Conservation (phyloP, 2,888 invertebrate species). For the Drosophila mimica region DNA sequence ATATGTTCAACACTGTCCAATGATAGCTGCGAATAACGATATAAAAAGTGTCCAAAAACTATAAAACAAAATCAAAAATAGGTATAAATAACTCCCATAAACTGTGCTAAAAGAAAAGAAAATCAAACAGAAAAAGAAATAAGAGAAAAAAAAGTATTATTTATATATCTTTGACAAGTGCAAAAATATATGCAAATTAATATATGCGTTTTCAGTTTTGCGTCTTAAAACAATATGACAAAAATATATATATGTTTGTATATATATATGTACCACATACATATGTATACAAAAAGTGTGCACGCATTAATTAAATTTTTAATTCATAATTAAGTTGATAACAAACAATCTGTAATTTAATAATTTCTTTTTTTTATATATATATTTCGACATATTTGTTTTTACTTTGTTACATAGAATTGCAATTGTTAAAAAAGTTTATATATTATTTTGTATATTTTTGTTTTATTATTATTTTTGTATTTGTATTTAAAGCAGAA, state of each 20-base stretch:
- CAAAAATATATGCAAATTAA: constrained; percentile 82
- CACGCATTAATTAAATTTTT: constrained; percentile 13
- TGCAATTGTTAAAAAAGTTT: constrained; percentile 40
- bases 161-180: constrained; percentile 84
- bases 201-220: constrained; percentile 64
- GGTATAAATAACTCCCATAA: constrained; percentile 64
- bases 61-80: constrained; percentile 22
- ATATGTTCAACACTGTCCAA: constrained; percentile 13
- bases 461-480: constrained; percentile 40
- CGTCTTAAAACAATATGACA: constrained; percentile 23
- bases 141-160: constrained; percentile 72
- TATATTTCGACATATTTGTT: constrained; percentile 33
- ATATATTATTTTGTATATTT: constrained; percentile 22
- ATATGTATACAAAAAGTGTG: constrained; percentile 1
- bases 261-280: background rate
- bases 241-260: constrained; percentile 5
- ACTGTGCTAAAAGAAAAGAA: constrained; percentile 67
- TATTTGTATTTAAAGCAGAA: constrained; percentile 43
- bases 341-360: constrained; percentile 50
- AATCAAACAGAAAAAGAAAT: constrained; percentile 39
- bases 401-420: constrained; percentile 50
- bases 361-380: constrained; percentile 7
- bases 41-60: constrained; percentile 34
- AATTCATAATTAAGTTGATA: constrained; percentile 33
- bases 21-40: constrained; percentile 21